Percentiles rank a stretch among this genome's conserved stretches.
Conservation (phyloP, 2,888 invertebrate genomes). For the Eudasyphora cyanicolor region DNA sequence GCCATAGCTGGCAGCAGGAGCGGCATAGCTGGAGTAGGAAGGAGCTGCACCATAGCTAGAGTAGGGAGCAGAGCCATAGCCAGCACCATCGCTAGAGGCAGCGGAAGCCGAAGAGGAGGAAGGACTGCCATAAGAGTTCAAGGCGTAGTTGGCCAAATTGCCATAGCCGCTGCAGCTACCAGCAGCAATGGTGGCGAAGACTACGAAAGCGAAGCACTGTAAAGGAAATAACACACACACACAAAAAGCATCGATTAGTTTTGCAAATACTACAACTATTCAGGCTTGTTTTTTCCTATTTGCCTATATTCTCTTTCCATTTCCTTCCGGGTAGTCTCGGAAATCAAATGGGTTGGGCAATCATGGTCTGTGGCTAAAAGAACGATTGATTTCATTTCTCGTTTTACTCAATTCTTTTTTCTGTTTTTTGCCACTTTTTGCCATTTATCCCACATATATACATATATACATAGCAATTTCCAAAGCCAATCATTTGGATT, state of each 20-base stretch:
- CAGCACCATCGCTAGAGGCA: neutral
- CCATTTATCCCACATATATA: neutral
- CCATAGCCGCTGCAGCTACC: slow-evolving; percentile 63
- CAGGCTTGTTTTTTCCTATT: too few species aligned
- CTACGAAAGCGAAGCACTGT: slow-evolving; percentile 70
- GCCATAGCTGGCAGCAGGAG: slow-evolving; percentile 25
- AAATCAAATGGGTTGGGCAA: neutral
- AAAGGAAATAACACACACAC: slow-evolving; percentile 17
- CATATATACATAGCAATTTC: too few species aligned
- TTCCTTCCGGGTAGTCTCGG: neutral
- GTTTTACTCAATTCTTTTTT: too few species aligned
- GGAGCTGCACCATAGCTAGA: slow-evolving; percentile 20
- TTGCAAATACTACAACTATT: slow-evolving; percentile 8
- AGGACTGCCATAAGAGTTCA: slow-evolving; percentile 27
- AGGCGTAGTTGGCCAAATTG: slow-evolving; percentile 42
- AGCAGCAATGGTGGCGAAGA: slow-evolving; percentile 69
- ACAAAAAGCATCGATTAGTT: slow-evolving; percentile 65
- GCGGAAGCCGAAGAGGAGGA: slow-evolving; percentile 10
- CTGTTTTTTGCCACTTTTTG: neutral
- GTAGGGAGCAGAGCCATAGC: neutral
- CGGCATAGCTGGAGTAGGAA: slow-evolving; percentile 7
- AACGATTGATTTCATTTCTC: neutral
- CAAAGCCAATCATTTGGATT: slow-evolving; percentile 71
- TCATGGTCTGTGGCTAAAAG: slow-evolving; percentile 14
- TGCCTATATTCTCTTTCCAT: too few species aligned